A percentile compares a stretch with the other conserved stretches of the same genome.
Evolutionary conservation across 2,888 invertebrate genomes (phyloP).

Genomic region (Oxycera nigricornis): DNA sequence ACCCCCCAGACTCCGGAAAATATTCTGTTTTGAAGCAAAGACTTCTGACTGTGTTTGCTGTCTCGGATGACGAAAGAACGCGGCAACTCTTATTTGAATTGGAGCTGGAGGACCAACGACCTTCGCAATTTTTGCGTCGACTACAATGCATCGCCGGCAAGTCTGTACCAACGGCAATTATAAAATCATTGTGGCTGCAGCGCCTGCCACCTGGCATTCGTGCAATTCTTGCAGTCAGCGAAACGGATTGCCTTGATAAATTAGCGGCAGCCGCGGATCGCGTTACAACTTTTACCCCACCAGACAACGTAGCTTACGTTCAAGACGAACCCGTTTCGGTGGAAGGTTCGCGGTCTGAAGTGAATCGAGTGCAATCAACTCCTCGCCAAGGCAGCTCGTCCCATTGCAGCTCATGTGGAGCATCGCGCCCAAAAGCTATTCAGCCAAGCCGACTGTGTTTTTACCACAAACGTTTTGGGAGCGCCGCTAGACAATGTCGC

Average conservation of each 20-base stretch:
- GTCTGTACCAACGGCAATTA: neutral
- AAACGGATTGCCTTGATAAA: no score
- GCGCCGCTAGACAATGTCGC: neutral
- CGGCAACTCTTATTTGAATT: neutral
- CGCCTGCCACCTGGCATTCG: neutral
- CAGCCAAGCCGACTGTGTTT: neutral
- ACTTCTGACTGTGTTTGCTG: neutral
- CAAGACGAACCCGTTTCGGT: no score
- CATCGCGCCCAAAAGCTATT: neutral
- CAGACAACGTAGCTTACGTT: no score
- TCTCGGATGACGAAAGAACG: neutral
- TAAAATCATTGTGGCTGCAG: neutral
- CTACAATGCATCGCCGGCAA: neutral
- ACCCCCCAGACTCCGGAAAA: neutral
- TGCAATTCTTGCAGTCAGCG: neutral
- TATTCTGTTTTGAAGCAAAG: neutral
- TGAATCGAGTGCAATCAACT: neutral
- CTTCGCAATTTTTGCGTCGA: neutral
- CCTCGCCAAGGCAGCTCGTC: no score
- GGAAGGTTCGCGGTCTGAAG: neutral
- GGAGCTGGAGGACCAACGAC: neutral
- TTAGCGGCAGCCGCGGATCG: no score
- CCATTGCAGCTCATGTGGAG: no score
- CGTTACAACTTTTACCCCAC: no score
- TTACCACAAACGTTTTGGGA: neutral